These are phyloP conservation scores for Aphidius gifuensis DNA, from an alignment of 1,140 invertebrate species.

Conservation along the genomic window DNA sequence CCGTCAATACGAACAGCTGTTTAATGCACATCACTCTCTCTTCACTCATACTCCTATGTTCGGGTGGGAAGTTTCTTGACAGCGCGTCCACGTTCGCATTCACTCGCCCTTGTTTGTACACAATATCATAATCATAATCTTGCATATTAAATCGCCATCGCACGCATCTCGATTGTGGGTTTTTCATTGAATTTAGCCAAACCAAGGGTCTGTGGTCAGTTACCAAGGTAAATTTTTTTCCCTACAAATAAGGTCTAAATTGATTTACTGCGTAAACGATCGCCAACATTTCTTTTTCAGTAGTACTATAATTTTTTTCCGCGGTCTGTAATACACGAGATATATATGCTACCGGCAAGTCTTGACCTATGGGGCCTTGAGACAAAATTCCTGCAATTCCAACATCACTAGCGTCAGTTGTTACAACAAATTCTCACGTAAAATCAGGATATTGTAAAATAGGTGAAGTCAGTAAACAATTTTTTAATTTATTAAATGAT, in stretches of 20 bases:
- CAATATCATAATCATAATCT: slow-evolving; percentile 11
- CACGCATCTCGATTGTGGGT: slow-evolving; percentile 1
- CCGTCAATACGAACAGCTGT: too few species aligned
- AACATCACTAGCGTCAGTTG: not conserved
- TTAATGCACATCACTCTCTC: too few species aligned
- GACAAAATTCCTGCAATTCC: not conserved
- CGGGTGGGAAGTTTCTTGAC: not conserved
- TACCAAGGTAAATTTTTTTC: not conserved
- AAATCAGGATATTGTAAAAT: slow-evolving; percentile 16
- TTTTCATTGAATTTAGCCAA: slow-evolving; percentile 9
- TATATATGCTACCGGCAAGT: slow-evolving; percentile 2
- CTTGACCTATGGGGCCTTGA: not conserved
- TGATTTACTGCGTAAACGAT: not conserved
- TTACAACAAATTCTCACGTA: slow-evolving; percentile 7
- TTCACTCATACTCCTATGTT: not conserved
- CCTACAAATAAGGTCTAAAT: slow-evolving; percentile 10
- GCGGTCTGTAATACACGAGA: not conserved
- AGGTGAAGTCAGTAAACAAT: not conserved
- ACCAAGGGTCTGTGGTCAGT: slow-evolving; percentile 11
- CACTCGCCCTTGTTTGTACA: slow-evolving; percentile 5
- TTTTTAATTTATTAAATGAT: not conserved
- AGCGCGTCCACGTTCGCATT: slow-evolving; percentile 9
- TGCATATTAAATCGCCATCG: slow-evolving; percentile 5
- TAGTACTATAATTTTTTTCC: slow-evolving; percentile 1
- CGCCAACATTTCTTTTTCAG: slow-evolving; percentile 7